Evolutionary conservation across 2,888 invertebrate species (phyloP).

Genomic region (Hetaerina titia): DNA sequence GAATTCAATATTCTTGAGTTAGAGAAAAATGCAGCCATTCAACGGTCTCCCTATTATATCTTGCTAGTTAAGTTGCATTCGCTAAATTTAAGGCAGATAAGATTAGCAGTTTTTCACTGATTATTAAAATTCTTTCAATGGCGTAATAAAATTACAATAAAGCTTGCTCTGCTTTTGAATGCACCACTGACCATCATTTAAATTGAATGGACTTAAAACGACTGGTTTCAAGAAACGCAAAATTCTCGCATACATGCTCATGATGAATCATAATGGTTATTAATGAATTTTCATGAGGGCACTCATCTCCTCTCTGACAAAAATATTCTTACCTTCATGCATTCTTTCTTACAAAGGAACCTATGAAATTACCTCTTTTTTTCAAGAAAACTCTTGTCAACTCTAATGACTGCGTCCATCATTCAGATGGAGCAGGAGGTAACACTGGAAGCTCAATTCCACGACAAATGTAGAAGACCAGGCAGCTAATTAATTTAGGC

Average conservation of each 20-base stretch:
- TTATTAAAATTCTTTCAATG: neutral
- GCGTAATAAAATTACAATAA: neutral
- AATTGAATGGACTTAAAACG: neutral
- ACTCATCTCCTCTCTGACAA: neutral
- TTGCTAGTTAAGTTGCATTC: no score
- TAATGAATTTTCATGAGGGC: constrained; percentile 4
- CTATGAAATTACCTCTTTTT: neutral
- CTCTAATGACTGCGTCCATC: neutral
- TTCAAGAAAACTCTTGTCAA: neutral
- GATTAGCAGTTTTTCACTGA: neutral
- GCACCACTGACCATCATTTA: neutral
- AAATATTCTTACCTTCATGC: neutral
- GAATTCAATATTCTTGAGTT: neutral
- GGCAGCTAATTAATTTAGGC: neutral
- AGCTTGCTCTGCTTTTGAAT: neutral
- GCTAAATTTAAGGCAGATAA: neutral
- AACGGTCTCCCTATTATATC: no score
- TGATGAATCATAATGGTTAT: neutral
- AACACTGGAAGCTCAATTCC: neutral
- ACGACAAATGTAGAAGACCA: neutral
- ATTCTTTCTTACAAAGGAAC: neutral
- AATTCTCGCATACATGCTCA: no score
- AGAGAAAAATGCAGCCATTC: no score
- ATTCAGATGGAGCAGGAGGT: neutral
- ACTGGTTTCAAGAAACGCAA: neutral